A percentile compares a stretch with the other conserved stretches of the same genome.
phyloP scores from a whole-genome alignment of 2,113 vertebrate species.

The Oryctolagus cuniculus region DNA sequence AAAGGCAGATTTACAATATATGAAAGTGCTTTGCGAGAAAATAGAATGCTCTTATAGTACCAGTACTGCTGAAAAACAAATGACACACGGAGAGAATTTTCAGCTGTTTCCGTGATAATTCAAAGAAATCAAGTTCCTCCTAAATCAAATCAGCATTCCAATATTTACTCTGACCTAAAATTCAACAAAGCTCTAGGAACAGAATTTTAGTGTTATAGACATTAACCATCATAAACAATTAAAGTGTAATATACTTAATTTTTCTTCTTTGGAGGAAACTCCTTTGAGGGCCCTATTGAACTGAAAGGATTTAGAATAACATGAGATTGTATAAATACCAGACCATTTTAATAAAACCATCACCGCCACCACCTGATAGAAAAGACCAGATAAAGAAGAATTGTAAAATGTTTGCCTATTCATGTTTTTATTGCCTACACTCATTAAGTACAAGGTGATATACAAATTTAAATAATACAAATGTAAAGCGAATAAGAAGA shows the following conservation, averaged over 20 bases:
- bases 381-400: neutral
- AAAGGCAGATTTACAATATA: conserved; percentile 8
- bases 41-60: conserved; percentile 39
- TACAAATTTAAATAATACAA: conserved; percentile 2
- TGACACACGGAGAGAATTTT: conserved; percentile 52
- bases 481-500: neutral
- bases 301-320: neutral
- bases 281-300: conserved; percentile 15
- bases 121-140: conserved; percentile 21
- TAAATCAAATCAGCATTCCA: conserved; percentile 45
- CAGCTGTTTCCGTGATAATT: conserved; percentile 42
- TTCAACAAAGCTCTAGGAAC: neutral
- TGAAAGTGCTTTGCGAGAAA: conserved; percentile 9
- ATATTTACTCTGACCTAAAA: neutral
- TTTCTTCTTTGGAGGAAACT: conserved; percentile 40
- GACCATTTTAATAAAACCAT: neutral
- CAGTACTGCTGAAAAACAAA: conserved; percentile 44
- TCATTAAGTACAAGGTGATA: neutral
- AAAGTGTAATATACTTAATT: neutral
- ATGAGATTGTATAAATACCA: neutral
- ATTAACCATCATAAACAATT: conserved; percentile 56
- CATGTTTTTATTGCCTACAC: neutral
- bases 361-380: neutral
- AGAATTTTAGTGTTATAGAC: conserved; percentile 1
- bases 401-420: neutral